A percentile compares a stretch with the other conserved stretches of the same genome.
phyloP scores from a whole-genome alignment of 2,113 vertebrate genomes.

The Xenus cinereus region DNA sequence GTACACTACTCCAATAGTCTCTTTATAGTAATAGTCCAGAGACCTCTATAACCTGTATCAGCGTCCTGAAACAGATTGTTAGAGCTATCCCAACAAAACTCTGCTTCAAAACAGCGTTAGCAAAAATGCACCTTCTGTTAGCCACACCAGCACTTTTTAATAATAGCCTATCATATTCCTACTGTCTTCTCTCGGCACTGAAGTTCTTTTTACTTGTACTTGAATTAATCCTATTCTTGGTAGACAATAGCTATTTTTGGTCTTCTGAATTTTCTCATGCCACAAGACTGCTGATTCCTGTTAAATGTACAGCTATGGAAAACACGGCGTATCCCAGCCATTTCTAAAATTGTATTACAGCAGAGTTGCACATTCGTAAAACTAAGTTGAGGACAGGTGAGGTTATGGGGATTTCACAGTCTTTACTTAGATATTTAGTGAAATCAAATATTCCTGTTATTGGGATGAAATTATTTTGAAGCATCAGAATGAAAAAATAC shows the following conservation, averaged over 20 bases:
- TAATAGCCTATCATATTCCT: background rate
- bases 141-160: background rate
- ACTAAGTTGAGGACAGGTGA: background rate
- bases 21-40: background rate
- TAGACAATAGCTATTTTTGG: background rate
- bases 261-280: background rate
- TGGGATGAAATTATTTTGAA: background rate
- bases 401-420: background rate
- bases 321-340: background rate
- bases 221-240: background rate
- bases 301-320: background rate
- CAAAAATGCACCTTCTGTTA: background rate
- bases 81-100: background rate
- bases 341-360: background rate
- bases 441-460: background rate
- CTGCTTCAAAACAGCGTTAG: background rate
- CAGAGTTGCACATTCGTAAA: background rate
- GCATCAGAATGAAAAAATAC: background rate
- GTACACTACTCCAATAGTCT: background rate
- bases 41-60: background rate
- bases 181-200: background rate
- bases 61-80: background rate
- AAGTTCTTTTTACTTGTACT: background rate
- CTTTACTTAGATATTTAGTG: background rate
- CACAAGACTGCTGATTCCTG: background rate